Percentiles rank a stretch among this genome's conserved stretches.
Conservation (phyloP, 2,797 vertebrate genomes). For the Enteromius argenteus region DNA sequence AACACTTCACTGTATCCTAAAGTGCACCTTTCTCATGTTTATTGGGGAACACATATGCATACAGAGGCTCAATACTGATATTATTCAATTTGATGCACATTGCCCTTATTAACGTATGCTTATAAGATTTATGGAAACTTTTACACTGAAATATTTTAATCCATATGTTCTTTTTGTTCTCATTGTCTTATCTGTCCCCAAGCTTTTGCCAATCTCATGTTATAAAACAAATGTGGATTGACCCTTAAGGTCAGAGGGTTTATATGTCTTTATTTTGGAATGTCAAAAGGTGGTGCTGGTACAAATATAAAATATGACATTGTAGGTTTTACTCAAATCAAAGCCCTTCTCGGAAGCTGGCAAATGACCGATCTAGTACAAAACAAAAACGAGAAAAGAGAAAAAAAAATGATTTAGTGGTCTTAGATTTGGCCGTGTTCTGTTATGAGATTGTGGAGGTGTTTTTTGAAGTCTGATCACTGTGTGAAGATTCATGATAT, state of each 20-base stretch:
- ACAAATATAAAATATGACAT: not conserved
- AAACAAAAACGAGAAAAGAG: not conserved
- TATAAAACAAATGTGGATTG: not conserved
- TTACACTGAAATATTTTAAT: slow-evolving; percentile 52
- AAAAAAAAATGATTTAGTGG: not conserved
- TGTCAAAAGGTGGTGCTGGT: not conserved
- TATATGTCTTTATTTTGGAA: slow-evolving; percentile 1
- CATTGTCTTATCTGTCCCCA: slow-evolving; percentile 31
- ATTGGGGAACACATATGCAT: slow-evolving; percentile 21
- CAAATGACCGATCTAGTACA: not conserved
- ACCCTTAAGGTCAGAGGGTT: not conserved
- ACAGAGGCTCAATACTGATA: slow-evolving; percentile 32
- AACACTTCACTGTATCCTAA: slow-evolving; percentile 11
- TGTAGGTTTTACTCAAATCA: not conserved
- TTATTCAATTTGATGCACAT: slow-evolving; percentile 13
- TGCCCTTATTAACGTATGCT: not conserved
- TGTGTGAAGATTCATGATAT: not conserved
- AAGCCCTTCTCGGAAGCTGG: not conserved
- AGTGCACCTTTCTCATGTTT: not conserved
- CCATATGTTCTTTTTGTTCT: slow-evolving; percentile 38
- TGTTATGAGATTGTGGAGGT: slow-evolving; percentile 3
- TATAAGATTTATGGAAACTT: slow-evolving; percentile 21
- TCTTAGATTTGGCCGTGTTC: not conserved
- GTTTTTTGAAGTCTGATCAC: not conserved
- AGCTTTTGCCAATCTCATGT: slow-evolving; percentile 45